Evolutionary conservation across 2,888 invertebrate genomes (phyloP).

Genomic region (Netelia melanura): DNA sequence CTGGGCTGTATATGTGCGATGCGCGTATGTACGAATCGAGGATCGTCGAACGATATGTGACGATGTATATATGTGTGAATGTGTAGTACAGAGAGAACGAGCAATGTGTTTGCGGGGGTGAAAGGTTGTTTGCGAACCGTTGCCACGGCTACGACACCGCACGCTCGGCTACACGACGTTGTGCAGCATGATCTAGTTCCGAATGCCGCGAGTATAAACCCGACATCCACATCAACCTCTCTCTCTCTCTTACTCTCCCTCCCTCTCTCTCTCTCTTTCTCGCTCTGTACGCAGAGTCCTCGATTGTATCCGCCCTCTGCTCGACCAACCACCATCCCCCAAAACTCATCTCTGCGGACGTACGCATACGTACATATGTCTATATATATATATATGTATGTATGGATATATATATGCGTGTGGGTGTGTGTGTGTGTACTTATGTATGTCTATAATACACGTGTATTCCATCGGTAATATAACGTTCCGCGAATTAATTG

Average conservation of each 20-base stretch:
- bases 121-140: slow-evolving; percentile 71
- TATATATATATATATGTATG: neutral
- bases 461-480: neutral
- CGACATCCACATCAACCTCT: slow-evolving; percentile 27
- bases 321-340: slow-evolving; percentile 10
- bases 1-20: neutral
- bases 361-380: neutral
- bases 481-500: slow-evolving; percentile 65
- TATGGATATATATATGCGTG: neutral
- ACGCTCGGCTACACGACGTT: slow-evolving; percentile 65
- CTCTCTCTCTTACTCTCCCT: neutral
- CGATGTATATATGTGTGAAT: slow-evolving; percentile 8
- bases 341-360: slow-evolving; percentile 52
- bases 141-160: slow-evolving; percentile 70
- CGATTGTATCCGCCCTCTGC: neutral
- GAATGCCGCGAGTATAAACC: slow-evolving; percentile 59
- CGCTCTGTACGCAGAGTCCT: slow-evolving; percentile 1
- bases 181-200: slow-evolving; percentile 70
- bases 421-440: neutral
- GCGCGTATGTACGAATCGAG: slow-evolving; percentile 23
- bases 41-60: slow-evolving; percentile 15
- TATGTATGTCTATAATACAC: neutral
- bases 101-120: slow-evolving; percentile 53
- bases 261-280: slow-evolving; percentile 14
- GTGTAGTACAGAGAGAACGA: slow-evolving; percentile 38